These are phyloP conservation scores for Tonatia bakeri DNA, from an alignment of 2,113 vertebrate species.

Conservation along the genomic window DNA sequence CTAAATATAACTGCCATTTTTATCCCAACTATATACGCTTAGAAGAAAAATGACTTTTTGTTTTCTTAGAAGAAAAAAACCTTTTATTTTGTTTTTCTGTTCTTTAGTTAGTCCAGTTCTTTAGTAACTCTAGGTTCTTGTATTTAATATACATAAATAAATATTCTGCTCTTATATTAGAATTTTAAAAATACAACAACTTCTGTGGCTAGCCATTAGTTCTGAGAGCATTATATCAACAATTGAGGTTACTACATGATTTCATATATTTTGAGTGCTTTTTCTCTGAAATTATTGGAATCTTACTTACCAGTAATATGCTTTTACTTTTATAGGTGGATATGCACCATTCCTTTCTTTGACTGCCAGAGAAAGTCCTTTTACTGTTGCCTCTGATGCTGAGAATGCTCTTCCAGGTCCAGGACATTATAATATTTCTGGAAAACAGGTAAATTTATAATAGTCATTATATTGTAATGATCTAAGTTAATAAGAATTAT, in stretches of 20 bases:
- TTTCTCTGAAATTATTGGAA: slow-evolving; percentile 19
- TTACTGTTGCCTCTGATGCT: slow-evolving; percentile 39
- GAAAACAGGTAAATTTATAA: slow-evolving; percentile 78
- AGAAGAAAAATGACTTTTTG: background rate
- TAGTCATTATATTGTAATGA: background rate
- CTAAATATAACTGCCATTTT: slow-evolving; percentile 21
- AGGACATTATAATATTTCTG: slow-evolving; percentile 81
- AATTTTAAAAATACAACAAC: background rate
- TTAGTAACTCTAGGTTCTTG: background rate
- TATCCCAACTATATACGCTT: background rate
- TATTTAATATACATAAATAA: slow-evolving; percentile 19
- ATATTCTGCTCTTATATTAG: background rate
- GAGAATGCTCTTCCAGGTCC: slow-evolving; percentile 80
- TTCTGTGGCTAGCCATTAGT: background rate
- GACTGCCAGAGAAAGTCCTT: slow-evolving; percentile 74
- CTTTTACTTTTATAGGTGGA: slow-evolving; percentile 75
- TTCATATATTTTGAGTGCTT: background rate
- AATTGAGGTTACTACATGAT: background rate
- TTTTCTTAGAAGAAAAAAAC: background rate
- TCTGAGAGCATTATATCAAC: background rate
- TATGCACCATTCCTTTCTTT: slow-evolving; percentile 89
- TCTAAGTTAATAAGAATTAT: background rate
- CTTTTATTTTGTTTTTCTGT: background rate
- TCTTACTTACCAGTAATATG: background rate
- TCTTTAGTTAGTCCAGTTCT: background rate